Evolutionary conservation across 2,113 vertebrate species (phyloP).

Genomic region (human (Homo sapiens)): GRCh38 chr9:70389501-70390000

Average conservation of each 20-base stretch:
- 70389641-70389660: not conserved
- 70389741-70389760: not conserved
- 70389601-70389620: not conserved
- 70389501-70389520: not conserved
- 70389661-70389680: not conserved
- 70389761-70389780: not conserved
- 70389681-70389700: fast-evolving
- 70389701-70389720: not conserved
- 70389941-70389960: constrained; percentile 7
- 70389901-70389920: constrained; percentile 32
- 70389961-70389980: not conserved
- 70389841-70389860: not conserved
- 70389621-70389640: not conserved
- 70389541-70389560: not conserved
- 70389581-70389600: not conserved
- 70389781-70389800: not conserved
- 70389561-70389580: not conserved
- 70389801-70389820: not conserved
- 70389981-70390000: constrained; percentile 48
- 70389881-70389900: constrained; percentile 35
- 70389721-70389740: not conserved
- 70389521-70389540: not conserved
- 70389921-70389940: constrained; percentile 32
- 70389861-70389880: not conserved
- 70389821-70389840: not conserved